These are phyloP conservation scores for Lucifuga dentata DNA, from an alignment of 2,113 vertebrate genomes.

Conservation along the genomic window DNA sequence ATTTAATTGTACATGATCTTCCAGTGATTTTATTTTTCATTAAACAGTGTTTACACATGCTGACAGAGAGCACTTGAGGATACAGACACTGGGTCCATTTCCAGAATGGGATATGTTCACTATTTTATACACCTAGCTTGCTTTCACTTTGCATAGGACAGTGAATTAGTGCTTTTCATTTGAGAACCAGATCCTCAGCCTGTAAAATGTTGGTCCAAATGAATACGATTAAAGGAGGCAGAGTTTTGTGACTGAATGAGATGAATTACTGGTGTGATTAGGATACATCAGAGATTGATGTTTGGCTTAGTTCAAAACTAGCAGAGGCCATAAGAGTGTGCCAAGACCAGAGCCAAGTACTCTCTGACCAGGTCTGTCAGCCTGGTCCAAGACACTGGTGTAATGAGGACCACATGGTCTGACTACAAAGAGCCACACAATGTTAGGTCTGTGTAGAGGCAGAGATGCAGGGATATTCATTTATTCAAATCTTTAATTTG, in stretches of 20 bases:
- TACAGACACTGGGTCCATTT: background rate
- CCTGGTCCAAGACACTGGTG: slow-evolving; percentile 20
- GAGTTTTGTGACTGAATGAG: background rate
- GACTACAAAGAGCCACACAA: slow-evolving; percentile 13
- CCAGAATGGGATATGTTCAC: background rate
- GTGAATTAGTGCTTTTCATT: too few species aligned
- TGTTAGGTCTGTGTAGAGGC: slow-evolving; percentile 3
- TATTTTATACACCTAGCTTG: background rate
- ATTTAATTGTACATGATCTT: slow-evolving; percentile 23
- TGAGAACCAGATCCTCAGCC: too few species aligned
- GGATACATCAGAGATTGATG: slow-evolving; percentile 22
- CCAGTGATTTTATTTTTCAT: slow-evolving; percentile 23
- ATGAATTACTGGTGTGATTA: slow-evolving; percentile 14
- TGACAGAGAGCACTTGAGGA: slow-evolving; percentile 3
- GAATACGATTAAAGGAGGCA: slow-evolving; percentile 5
- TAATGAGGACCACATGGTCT: slow-evolving; percentile 59
- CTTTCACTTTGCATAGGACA: too few species aligned
- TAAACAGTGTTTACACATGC: slow-evolving; percentile 15
- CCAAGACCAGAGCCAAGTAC: slow-evolving; percentile 42
- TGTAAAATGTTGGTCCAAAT: too few species aligned
- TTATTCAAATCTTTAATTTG: background rate
- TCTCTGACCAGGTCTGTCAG: slow-evolving; percentile 35
- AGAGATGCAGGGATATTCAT: background rate
- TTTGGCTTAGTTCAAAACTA: slow-evolving; percentile 13
- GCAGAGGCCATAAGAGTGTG: slow-evolving; percentile 8